Conservation (phyloP, 2,797 vertebrate species). For the Streptopelia turtur region DNA sequence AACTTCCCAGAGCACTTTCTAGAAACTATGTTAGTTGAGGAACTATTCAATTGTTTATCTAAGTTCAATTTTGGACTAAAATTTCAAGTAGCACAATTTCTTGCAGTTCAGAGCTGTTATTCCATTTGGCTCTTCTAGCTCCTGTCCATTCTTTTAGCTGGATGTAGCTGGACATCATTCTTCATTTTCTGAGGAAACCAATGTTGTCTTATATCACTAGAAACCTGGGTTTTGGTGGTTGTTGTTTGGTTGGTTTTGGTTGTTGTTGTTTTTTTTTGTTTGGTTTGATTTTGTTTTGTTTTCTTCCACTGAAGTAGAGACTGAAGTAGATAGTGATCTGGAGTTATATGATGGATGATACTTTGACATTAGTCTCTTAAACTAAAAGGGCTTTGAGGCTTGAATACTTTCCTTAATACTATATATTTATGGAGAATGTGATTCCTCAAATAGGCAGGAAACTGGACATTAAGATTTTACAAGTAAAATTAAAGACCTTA, state of each 20-base stretch:
- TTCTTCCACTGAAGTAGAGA: not conserved
- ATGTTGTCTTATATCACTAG: not conserved
- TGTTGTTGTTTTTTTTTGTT: too few relatives aligned
- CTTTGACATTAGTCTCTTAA: not conserved
- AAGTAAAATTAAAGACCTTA: conserved; percentile 1
- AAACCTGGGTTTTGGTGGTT: not conserved
- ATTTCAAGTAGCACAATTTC: not conserved
- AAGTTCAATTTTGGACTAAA: not conserved
- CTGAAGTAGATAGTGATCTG: not conserved
- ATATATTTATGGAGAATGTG: conserved; percentile 1
- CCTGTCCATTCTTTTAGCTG: not conserved
- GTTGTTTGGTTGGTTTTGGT: not conserved
- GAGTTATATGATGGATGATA: not conserved
- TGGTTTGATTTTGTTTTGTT: too few relatives aligned
- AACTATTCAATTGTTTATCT: not conserved
- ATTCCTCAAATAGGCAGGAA: not conserved
- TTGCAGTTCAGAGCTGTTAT: not conserved
- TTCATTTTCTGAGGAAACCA: not conserved
- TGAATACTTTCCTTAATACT: not conserved
- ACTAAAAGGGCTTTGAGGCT: conserved; percentile 15
- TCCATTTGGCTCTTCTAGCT: not conserved
- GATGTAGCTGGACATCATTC: not conserved
- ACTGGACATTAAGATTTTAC: not conserved
- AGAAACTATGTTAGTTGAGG: not conserved
- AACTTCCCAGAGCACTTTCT: not conserved